phyloP scores from a whole-genome alignment of 2,113 vertebrate species.

The Meleagris gallopavo region DNA sequence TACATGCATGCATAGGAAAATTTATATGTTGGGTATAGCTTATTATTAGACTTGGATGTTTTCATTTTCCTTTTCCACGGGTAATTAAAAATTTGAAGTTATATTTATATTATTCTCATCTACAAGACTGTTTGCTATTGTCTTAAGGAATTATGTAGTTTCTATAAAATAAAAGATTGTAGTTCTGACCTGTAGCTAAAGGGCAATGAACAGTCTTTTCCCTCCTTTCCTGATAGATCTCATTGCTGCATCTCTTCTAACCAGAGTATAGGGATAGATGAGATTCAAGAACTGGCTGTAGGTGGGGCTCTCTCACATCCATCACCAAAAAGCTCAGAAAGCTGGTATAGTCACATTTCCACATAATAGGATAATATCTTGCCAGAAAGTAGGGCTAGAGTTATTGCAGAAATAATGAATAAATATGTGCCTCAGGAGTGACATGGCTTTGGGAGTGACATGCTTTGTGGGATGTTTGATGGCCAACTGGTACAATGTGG shows the following conservation, averaged over 20 bases:
- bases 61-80: background rate
- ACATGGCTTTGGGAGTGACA: background rate
- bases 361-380: background rate
- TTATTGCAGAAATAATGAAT: background rate
- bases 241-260: background rate
- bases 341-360: background rate
- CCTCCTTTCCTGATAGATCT: background rate
- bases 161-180: background rate
- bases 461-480: rapidly evolving
- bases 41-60: background rate
- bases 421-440: background rate
- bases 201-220: background rate
- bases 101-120: background rate
- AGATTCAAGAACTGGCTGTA: background rate
- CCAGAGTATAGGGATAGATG: background rate
- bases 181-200: background rate
- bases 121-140: background rate
- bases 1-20: no score
- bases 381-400: background rate
- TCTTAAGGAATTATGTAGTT: background rate
- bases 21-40: background rate
- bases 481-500: background rate
- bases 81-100: background rate
- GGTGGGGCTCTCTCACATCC: background rate
- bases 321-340: background rate